phyloP scores from a whole-genome alignment of 2,113 vertebrate species.

The Ginglymostoma cirratum region DNA sequence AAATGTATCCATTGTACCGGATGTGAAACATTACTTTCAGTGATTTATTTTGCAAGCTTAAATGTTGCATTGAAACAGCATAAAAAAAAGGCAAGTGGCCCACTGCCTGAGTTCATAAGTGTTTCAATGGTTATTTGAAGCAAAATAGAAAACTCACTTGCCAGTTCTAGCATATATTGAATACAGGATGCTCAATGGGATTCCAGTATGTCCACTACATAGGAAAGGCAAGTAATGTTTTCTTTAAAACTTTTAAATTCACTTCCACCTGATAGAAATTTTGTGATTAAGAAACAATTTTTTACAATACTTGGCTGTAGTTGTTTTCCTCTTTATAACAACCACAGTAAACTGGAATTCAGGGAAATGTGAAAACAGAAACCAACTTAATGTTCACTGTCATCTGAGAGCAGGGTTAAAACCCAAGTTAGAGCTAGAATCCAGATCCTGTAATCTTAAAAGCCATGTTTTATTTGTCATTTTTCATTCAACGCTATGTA shows the following conservation, averaged over 20 bases:
- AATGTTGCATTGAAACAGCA: neutral
- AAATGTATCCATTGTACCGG: neutral
- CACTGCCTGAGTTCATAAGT: neutral
- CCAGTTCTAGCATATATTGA: neutral
- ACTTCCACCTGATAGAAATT: neutral
- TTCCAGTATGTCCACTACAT: neutral
- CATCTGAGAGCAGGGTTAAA: neutral
- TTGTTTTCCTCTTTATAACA: neutral
- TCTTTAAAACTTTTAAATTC: neutral
- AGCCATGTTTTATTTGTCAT: neutral
- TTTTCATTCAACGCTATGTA: neutral
- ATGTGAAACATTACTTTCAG: neutral
- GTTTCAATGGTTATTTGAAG: neutral
- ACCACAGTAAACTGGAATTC: neutral
- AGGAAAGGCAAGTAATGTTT: neutral
- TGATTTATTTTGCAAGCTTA: conserved; percentile 1
- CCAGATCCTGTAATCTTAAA: neutral
- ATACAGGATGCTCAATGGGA: neutral
- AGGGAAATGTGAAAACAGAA: neutral
- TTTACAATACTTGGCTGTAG: neutral
- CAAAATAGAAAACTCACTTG: neutral
- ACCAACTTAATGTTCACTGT: neutral
- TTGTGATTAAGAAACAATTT: neutral
- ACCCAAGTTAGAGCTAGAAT: neutral
- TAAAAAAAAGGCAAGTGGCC: neutral